Base-by-base conservation (phyloP, 2,888 invertebrate genomes). In the Timandra comae region DNA sequence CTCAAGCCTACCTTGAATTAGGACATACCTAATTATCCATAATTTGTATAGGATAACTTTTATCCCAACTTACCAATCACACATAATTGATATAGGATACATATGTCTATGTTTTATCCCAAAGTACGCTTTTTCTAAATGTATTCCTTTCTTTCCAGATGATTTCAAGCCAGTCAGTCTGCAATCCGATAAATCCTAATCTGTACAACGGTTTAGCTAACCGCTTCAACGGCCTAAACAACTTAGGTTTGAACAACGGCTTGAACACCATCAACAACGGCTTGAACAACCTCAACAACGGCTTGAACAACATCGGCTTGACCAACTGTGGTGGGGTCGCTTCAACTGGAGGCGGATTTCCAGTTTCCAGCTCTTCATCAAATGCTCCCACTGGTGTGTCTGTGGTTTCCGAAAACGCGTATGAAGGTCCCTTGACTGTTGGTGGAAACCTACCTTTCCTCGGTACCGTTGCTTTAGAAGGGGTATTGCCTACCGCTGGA, bases 361-460 rank as follows among this genome's bases (percentile, higher is more conserved):
- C 47, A 7, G 44, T 49, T 5, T 33, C 49, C 26, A 54, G 54
- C 24, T 33, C 38, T 0, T 54, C 54, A 0, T 35, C 47, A 7
- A 32, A 41, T 2, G 35, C 48, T 24, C 52, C 55, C 3, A 30
- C 30, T 1, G 55, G 55, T 0, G 27, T 52, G 1, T 33, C 46
- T 1, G 41, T 53, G 1, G 21, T 33, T 1, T 53, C 53, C 12
- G 53, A 53, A 9, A 53, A 49, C 20, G 41, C 35, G 1, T 46
- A 45, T 16, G 49, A 53, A 33, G 53, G 53, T 3, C 9, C 30
- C 4, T 21, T 52, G 2, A 22, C 26, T n/a, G 43, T 44, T 0
- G 35, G 33, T 13, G 52, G 52, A 3, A 46, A 50, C 24, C 25
- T 53, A 6, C 52, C 52, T 3, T 38, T 53, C 12, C n/a, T 52